These are phyloP conservation scores for Nycticorax nycticorax DNA, from an alignment of 2,113 vertebrate genomes.

Conservation along the genomic window DNA sequence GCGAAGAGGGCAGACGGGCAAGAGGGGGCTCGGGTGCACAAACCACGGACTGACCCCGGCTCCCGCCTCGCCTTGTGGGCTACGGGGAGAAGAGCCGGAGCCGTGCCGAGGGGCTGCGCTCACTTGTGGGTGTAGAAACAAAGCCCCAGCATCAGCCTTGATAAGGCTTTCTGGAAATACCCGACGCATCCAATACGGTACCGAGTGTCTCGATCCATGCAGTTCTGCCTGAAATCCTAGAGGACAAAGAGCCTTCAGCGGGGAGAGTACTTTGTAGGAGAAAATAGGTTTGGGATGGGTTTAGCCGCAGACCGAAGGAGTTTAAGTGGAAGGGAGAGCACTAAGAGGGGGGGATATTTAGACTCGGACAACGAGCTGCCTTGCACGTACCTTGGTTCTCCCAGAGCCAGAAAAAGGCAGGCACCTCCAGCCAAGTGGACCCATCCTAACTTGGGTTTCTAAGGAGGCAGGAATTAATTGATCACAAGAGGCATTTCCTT, in stretches of 20 bases:
- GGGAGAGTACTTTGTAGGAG: neutral
- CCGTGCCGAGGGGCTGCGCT: too few species aligned
- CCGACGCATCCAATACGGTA: fast-evolving
- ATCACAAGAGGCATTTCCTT: neutral
- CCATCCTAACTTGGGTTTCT: neutral
- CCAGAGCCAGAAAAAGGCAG: neutral
- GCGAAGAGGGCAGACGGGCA: neutral
- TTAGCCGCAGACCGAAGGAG: neutral
- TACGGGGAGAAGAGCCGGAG: neutral
- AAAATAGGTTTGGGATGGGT: neutral
- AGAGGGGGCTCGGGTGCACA: neutral
- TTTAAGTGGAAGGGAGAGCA: neutral
- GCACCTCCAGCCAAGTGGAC: neutral
- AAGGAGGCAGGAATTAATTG: neutral
- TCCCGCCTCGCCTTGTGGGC: neutral
- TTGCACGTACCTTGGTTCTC: neutral
- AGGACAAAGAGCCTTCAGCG: neutral
- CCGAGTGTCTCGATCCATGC: fast-evolving
- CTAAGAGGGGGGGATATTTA: too few species aligned
- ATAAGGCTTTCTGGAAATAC: neutral
- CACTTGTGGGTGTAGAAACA: neutral
- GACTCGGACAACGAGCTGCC: neutral
- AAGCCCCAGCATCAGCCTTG: neutral
- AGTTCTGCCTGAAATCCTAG: neutral
- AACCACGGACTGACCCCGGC: fast-evolving